These are phyloP conservation scores for Tubulanus polymorphus DNA, from an alignment of 2,888 invertebrate genomes.

Conservation along the genomic window DNA sequence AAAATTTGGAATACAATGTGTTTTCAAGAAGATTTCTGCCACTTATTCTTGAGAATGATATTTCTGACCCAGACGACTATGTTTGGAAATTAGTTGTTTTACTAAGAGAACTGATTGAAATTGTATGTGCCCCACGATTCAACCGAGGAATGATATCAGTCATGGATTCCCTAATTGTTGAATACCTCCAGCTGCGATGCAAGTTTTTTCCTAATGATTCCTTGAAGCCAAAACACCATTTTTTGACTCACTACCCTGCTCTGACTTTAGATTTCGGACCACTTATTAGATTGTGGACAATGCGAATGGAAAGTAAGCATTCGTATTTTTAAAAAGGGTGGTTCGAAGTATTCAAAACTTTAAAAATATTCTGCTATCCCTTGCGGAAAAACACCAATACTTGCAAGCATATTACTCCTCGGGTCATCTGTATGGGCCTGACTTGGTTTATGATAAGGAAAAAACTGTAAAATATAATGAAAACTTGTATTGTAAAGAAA, in stretches of 20 bases:
- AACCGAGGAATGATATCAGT: constrained; percentile 6
- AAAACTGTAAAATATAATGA: no score
- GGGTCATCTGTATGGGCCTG: constrained; percentile 11
- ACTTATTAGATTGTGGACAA: constrained; percentile 18
- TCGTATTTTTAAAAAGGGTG: constrained; percentile 20
- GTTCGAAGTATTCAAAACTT: constrained; percentile 17
- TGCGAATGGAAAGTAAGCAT: constrained; percentile 23
- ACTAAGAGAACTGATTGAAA: constrained; percentile 13
- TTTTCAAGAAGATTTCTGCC: constrained; percentile 15
- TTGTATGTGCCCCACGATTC: constrained; percentile 11
- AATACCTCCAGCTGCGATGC: constrained; percentile 9
- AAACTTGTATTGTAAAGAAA: no score
- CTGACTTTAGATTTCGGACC: constrained; percentile 19
- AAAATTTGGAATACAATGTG: constrained; percentile 7
- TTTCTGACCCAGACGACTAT: constrained; percentile 6
- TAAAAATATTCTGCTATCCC: constrained; percentile 11
- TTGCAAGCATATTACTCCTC: constrained; percentile 14
- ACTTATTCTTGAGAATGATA: constrained; percentile 4
- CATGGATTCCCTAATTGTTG: constrained; percentile 8
- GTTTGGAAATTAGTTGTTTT: constrained; percentile 15
- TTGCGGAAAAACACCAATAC: constrained; percentile 18
- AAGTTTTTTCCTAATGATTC: constrained; percentile 5
- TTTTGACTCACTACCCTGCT: constrained; percentile 16
- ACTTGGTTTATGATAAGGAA: no score
- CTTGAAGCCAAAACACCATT: constrained; percentile 18